Conservation (phyloP, 30 jellyfish, hydroid and myxozoan species). For the Chrysaora quinquecirrha region DNA sequence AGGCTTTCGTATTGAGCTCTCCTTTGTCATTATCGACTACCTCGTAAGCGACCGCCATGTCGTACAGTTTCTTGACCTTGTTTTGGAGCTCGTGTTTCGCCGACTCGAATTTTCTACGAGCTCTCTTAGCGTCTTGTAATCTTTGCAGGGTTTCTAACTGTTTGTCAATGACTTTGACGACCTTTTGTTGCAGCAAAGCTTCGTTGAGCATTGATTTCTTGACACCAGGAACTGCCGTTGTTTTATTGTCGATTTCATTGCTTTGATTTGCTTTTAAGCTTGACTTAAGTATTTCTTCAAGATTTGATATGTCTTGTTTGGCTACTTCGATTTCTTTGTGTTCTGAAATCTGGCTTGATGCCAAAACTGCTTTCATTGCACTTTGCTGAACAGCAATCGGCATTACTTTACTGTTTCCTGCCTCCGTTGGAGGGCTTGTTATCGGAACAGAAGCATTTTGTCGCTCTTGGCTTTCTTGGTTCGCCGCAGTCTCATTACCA, state of each 20-base stretch:
- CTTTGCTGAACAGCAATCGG: neutral
- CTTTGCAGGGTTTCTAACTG: constrained; percentile 73
- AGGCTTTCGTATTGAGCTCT: constrained; percentile 56
- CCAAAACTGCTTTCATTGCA: neutral
- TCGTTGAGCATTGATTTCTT: constrained; percentile 36
- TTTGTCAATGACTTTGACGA: constrained; percentile 47
- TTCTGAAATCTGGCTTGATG: neutral
- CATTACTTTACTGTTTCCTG: too few relatives aligned
- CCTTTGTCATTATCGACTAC: constrained; percentile 23
- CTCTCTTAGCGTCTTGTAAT: constrained; percentile 88
- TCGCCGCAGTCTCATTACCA: neutral
- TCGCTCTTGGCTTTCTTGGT: neutral
- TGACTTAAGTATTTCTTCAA: neutral
- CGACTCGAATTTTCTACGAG: constrained; percentile 70
- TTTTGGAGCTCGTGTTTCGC: constrained; percentile 86
- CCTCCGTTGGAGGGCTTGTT: too few relatives aligned
- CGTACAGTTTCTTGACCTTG: constrained; percentile 81
- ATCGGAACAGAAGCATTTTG: too few relatives aligned
- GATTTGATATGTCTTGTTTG: constrained; percentile 7
- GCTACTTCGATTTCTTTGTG: neutral
- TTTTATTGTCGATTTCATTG: neutral
- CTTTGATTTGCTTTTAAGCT: neutral
- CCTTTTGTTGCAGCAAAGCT: constrained; percentile 27
- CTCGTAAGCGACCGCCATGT: constrained; percentile 82
- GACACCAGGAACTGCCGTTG: constrained; percentile 15